phyloP scores from a whole-genome alignment of 2,797 vertebrate species.

The Scleropages formosus region DNA sequence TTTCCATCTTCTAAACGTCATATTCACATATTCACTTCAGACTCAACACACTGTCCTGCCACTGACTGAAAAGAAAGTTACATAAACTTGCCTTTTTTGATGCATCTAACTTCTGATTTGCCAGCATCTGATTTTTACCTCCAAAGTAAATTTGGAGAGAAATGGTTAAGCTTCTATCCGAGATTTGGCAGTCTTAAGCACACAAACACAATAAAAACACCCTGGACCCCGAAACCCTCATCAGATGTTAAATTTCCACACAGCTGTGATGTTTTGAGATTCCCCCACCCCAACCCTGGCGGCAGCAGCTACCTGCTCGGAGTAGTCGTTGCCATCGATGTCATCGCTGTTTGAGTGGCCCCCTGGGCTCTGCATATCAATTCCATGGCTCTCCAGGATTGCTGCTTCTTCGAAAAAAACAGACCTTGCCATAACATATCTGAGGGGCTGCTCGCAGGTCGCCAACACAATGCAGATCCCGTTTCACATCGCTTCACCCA shows the following conservation, averaged over 20 bases:
- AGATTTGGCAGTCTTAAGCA: not conserved
- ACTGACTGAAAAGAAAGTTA: too few species aligned
- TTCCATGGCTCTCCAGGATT: slow-evolving; percentile 99
- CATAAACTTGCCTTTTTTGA: too few species aligned
- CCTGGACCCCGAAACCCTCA: not conserved
- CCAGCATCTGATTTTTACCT: not conserved
- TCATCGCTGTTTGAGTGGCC: slow-evolving; percentile 97
- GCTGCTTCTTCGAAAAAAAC: slow-evolving; percentile 99
- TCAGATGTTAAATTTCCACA: not conserved
- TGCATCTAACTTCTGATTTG: not conserved
- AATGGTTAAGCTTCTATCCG: not conserved
- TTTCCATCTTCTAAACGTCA: too few species aligned
- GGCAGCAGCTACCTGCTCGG: slow-evolving; percentile 78
- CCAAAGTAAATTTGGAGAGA: slow-evolving; percentile 3
- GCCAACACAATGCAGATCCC: not conserved
- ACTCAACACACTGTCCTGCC: too few species aligned
- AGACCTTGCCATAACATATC: slow-evolving; percentile 92
- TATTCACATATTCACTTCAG: too few species aligned
- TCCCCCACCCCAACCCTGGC: slow-evolving; percentile 34
- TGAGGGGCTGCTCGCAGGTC: slow-evolving; percentile 43
- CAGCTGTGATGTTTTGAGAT: not conserved
- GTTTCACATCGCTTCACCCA: too few species aligned
- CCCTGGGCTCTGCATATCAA: slow-evolving; percentile 95
- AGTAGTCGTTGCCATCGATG: slow-evolving; percentile 91
- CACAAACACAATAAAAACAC: not conserved